Conservation (phyloP, 2,888 invertebrate genomes). For the Sturmia bella region DNA sequence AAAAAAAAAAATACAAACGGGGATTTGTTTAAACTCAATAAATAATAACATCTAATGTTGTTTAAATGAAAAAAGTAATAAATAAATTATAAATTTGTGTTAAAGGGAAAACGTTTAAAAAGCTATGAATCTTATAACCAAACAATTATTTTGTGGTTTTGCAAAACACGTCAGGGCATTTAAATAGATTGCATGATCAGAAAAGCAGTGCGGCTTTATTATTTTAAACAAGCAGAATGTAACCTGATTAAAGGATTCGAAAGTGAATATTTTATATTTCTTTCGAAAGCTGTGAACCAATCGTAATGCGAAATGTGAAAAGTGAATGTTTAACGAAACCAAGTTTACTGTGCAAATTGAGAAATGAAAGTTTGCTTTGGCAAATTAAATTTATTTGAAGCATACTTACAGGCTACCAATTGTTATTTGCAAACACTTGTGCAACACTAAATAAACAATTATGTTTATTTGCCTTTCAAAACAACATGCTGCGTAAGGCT, state of each 20-base stretch:
- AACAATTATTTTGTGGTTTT: no score
- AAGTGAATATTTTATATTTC: conserved; percentile 11
- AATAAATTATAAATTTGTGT: conserved; percentile 1
- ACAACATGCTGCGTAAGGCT: conserved; percentile 17
- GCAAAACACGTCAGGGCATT: no score
- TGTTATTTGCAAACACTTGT: conserved; percentile 22
- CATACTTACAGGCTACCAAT: conserved; percentile 33
- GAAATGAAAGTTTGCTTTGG: conserved; percentile 16
- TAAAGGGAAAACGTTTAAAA: no score
- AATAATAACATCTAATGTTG: conserved; percentile 2
- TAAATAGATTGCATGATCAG: not conserved
- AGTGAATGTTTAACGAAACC: conserved; percentile 33
- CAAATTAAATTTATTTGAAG: conserved; percentile 46
- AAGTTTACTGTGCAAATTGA: conserved; percentile 7
- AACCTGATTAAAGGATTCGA: conserved; percentile 15
- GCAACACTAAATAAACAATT: conserved; percentile 34
- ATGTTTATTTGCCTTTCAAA: conserved; percentile 16
- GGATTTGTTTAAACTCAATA: conserved; percentile 2
- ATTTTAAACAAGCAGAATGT: not conserved
- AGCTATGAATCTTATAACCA: no score
- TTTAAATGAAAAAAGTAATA: conserved; percentile 1
- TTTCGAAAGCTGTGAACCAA: not conserved
- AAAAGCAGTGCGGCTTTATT: not conserved
- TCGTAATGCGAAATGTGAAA: conserved; percentile 22
- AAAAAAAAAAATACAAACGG: conserved; percentile 24